These are phyloP conservation scores for Mamestra configurata DNA, from an alignment of 1,140 invertebrate species.

Conservation along the genomic window DNA sequence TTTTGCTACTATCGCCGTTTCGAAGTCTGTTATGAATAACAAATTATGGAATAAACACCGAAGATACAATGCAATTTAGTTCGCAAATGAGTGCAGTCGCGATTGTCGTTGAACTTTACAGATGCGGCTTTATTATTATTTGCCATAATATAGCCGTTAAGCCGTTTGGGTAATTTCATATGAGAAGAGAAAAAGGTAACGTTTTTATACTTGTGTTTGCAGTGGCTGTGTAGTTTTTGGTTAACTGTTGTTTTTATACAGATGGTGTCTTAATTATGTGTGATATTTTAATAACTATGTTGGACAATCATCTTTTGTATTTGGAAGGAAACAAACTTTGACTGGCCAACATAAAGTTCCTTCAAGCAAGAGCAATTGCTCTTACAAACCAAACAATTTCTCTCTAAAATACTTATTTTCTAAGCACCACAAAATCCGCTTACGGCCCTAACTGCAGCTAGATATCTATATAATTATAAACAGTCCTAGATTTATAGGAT, in stretches of 20 bases:
- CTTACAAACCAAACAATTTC: too few species aligned
- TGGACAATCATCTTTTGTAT: neutral
- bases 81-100: constrained; percentile 14
- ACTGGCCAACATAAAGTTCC: too few species aligned
- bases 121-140: constrained; percentile 6
- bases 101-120: constrained; percentile 14
- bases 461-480: neutral
- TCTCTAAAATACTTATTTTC: neutral
- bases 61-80: constrained; percentile 29
- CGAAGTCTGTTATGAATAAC: constrained; percentile 39
- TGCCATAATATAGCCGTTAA: neutral
- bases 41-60: constrained; percentile 36
- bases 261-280: neutral
- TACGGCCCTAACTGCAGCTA: neutral
- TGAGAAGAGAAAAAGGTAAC: neutral
- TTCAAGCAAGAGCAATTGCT: too few species aligned
- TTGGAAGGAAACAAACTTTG: too few species aligned
- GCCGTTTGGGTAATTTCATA: neutral
- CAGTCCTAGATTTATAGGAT: neutral
- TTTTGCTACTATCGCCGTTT: constrained; percentile 25
- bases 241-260: neutral
- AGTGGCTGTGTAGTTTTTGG: neutral
- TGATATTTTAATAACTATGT: neutral
- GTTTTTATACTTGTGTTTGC: neutral
- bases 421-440: neutral